Evolutionary conservation across 2,113 vertebrate genomes (phyloP).

Genomic region (Phrynocephalus versicolor): DNA sequence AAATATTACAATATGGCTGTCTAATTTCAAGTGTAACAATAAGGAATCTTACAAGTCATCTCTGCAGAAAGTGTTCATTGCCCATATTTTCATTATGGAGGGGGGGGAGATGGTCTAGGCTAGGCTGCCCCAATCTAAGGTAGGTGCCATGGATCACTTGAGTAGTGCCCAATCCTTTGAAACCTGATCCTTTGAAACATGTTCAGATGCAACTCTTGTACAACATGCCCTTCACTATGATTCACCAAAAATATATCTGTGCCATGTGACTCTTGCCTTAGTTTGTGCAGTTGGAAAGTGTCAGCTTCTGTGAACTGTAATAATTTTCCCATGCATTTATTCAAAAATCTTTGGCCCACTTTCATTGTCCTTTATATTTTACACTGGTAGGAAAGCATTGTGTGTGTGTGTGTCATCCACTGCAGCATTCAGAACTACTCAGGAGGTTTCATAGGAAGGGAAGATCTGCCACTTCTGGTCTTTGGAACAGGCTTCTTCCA

Average conservation of each 20-base stretch:
- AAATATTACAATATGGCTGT: neutral
- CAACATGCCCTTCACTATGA: neutral
- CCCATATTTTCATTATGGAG: neutral
- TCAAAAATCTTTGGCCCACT: neutral
- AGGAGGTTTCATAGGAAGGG: too few species aligned
- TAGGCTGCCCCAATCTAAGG: neutral
- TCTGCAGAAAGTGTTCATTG: neutral
- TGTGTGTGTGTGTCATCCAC: too few species aligned
- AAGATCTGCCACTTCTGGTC: too few species aligned
- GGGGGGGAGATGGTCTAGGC: neutral
- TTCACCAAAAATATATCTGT: neutral
- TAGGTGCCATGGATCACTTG: too few species aligned
- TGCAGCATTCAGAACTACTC: too few species aligned
- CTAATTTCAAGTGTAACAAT: neutral
- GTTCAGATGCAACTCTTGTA: neutral
- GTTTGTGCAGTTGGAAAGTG: neutral
- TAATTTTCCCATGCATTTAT: constrained; percentile 1
- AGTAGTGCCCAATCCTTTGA: too few species aligned
- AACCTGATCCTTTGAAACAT: neutral
- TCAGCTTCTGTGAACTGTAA: neutral
- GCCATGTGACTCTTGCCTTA: neutral
- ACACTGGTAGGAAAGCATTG: neutral
- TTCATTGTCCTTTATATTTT: neutral
- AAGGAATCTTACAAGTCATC: neutral
- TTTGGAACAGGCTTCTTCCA: too few species aligned